Percentiles rank a stretch among this genome's conserved stretches.
Conservation (phyloP, 2,113 vertebrate species). For the Colossoma macropomum region DNA sequence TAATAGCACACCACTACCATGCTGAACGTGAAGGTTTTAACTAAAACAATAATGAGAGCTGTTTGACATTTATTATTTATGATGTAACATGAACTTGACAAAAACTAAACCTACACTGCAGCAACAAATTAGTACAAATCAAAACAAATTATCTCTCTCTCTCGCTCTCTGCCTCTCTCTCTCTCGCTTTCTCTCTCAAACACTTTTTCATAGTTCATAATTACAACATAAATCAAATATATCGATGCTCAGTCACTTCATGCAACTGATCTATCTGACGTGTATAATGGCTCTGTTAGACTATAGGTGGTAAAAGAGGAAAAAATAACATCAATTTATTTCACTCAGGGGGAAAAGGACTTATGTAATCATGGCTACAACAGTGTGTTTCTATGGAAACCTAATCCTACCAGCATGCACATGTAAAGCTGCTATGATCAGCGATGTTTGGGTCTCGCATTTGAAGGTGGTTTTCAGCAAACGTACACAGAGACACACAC, state of each 20-base stretch:
- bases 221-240: slow-evolving; percentile 5
- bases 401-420: slow-evolving; percentile 36
- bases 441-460: slow-evolving; percentile 17
- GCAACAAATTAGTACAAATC: slow-evolving; percentile 26
- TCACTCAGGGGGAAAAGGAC: slow-evolving; percentile 22
- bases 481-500: slow-evolving; percentile 1
- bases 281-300: not conserved
- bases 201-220: not conserved
- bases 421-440: slow-evolving; percentile 43
- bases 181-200: not conserved
- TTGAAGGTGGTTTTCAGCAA: slow-evolving; percentile 4
- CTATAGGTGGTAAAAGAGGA: not conserved
- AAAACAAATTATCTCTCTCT: slow-evolving; percentile 13
- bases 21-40: not conserved
- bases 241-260: slow-evolving; percentile 8
- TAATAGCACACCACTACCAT: not conserved
- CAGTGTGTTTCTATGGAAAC: slow-evolving; percentile 47
- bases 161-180: not conserved
- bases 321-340: slow-evolving; percentile 32
- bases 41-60: not conserved
- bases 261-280: not conserved
- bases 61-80: slow-evolving; percentile 33
- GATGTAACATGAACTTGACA: slow-evolving; percentile 7
- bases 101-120: slow-evolving; percentile 12
- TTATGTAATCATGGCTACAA: slow-evolving; percentile 42